Evolutionary conservation across 2,113 vertebrate species (phyloP), one percentile per base, ranked within the genome.

Genomic region (Pycnonotus jocosus): DNA sequence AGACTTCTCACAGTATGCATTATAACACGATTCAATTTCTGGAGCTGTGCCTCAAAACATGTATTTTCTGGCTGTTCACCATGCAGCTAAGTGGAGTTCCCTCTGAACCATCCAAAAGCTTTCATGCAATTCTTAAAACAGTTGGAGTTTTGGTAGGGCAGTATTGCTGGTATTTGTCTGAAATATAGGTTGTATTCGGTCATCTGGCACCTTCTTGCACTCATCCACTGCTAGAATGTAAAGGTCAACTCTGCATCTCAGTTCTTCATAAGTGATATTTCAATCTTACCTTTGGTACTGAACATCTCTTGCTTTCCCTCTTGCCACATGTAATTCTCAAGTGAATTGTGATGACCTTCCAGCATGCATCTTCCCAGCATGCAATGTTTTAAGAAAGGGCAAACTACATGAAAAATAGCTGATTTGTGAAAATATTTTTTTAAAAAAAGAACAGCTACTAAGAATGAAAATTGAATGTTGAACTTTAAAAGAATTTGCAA

Each of bases 141-240:
- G 80, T 47, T 35, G 30, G 44, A 79, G 44, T 82, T 92, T 86
- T 54, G 33, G 12, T 76, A 71, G 61, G 79, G 42, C 48, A 76
- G 27, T 35, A 8, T 82, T 80, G 16, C 74, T 76, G 15, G 22
- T 58, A 37, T 54, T 86, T 80, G 44, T 42, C 38, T 79, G 74
- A 88, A 71, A 42, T 38, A 69, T 3, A 33, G 21, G 5, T 58
- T 70, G 7, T 35, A 31, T 62, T 74, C 37, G 40, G 9, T 85
- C 54, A 28, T 44, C 9, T 48, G 42, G 17, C 20, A 22, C 11
- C 35, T 74, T 48, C 38, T 78, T 79, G 74, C 31, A 65, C 1
- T 73, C 11, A 15, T 38, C 15, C 0, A 0, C 42, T 54, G 24
- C 35, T 58, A n/a, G 45, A 81, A 73, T 5, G 3, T 65, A 28